phyloP scores from a whole-genome alignment of 2,113 vertebrate species.

The Recurvirostra avosetta region DNA sequence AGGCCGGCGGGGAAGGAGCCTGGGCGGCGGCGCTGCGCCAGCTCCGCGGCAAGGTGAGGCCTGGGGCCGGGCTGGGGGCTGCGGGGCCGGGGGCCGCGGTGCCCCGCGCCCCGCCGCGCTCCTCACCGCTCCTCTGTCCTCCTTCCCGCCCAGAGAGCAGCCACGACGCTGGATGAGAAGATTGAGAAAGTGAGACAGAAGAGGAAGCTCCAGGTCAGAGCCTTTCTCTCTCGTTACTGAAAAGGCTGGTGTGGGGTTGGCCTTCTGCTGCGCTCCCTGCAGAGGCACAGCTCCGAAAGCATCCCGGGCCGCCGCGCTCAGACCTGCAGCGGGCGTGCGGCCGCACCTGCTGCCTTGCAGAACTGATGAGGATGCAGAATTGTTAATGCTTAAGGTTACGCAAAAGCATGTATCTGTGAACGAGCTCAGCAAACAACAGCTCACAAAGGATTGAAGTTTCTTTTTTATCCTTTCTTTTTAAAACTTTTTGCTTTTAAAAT shows the following conservation, averaged over 20 bases:
- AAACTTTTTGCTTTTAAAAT: not conserved
- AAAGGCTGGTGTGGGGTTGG: not conserved
- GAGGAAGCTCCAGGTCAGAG: conserved; percentile 82
- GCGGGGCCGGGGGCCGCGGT: not conserved
- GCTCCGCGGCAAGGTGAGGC: conserved; percentile 86
- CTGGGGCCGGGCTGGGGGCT: not conserved
- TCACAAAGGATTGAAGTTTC: not conserved
- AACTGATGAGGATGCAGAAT: not conserved
- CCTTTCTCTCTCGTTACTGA: not conserved
- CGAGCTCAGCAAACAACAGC: not conserved
- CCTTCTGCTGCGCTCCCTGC: accelerated
- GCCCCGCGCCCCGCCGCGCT: not conserved
- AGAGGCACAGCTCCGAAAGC: not conserved
- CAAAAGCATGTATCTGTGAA: not conserved
- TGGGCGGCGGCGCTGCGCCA: conserved; percentile 86
- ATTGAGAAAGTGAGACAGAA: conserved; percentile 91
- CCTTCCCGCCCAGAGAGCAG: conserved; percentile 72
- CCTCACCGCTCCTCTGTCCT: not conserved
- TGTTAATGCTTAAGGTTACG: not conserved
- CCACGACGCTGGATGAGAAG: conserved; percentile 93
- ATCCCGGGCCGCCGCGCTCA: not conserved
- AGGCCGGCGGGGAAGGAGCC: conserved; percentile 70
- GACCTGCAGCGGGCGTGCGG: not conserved
- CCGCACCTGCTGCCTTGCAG: not conserved
- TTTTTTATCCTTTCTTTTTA: not conserved